A percentile compares a stretch with the other conserved stretches of the same genome.
Conservation (phyloP, 1,140 invertebrate genomes). For the Drosophila jambulina region DNA sequence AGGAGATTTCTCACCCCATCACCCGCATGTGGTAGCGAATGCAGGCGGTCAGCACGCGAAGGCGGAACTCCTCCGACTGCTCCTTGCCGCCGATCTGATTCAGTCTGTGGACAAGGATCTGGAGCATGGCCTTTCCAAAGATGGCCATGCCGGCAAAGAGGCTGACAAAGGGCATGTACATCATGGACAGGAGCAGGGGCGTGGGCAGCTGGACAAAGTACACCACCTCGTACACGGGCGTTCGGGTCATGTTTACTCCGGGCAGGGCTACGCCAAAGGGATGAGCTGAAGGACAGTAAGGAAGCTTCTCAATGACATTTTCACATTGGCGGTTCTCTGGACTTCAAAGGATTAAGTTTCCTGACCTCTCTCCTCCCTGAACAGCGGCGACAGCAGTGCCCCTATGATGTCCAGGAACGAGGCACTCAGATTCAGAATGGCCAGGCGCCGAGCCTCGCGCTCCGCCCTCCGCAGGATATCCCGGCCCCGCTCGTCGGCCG, state of each 20-base stretch:
- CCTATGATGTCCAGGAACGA: constrained; percentile 69
- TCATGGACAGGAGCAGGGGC: constrained; percentile 59
- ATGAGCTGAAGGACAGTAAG: constrained; percentile 54
- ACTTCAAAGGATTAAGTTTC: neutral
- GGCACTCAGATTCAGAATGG: constrained; percentile 69
- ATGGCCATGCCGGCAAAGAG: constrained; percentile 76
- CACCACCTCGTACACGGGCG: constrained; percentile 71
- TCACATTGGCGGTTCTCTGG: neutral
- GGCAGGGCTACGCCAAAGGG: constrained; percentile 75
- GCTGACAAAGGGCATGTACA: constrained; percentile 83
- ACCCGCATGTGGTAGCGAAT: constrained; percentile 56
- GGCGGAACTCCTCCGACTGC: constrained; percentile 21
- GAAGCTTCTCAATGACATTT: neutral
- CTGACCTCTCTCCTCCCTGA: constrained; percentile 55
- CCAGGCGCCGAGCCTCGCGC: constrained; percentile 45
- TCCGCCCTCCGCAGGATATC: constrained; percentile 42
- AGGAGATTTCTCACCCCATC: constrained; percentile 30
- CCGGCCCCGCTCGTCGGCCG: constrained; percentile 22
- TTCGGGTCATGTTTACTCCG: constrained; percentile 57
- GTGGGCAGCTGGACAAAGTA: constrained; percentile 67
- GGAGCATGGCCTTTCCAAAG: constrained; percentile 70
- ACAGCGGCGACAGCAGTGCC: constrained; percentile 63
- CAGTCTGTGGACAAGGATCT: constrained; percentile 63
- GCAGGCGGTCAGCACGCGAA: constrained; percentile 45
- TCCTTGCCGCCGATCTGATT: constrained; percentile 23